These are phyloP conservation scores for Apotomis turbidana DNA, from an alignment of 2,888 invertebrate genomes.

Conservation along the genomic window DNA sequence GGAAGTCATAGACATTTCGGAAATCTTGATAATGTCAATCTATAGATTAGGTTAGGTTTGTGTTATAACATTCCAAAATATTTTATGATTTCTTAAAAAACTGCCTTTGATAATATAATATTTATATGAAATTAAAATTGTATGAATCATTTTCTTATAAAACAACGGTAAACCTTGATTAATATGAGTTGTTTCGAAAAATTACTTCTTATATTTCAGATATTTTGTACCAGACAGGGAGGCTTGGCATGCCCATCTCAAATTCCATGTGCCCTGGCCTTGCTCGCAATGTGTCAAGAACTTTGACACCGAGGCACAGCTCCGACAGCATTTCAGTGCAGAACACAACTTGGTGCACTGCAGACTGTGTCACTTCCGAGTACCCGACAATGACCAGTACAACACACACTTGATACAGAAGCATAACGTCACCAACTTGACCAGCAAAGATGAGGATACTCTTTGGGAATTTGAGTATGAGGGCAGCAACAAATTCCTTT, in stretches of 20 bases:
- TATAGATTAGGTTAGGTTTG: too few relatives aligned
- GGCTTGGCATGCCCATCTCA: slow-evolving; percentile 66
- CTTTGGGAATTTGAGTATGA: slow-evolving; percentile 71
- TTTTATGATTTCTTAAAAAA: too few relatives aligned
- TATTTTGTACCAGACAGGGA: slow-evolving; percentile 75
- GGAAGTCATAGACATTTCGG: too few relatives aligned
- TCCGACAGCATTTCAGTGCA: slow-evolving; percentile 65
- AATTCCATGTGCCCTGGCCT: slow-evolving; percentile 75
- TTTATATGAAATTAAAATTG: too few relatives aligned
- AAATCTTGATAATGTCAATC: too few relatives aligned
- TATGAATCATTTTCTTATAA: too few relatives aligned
- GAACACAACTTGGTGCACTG: slow-evolving; percentile 74
- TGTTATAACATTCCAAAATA: too few relatives aligned
- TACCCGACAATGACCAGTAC: slow-evolving; percentile 69
- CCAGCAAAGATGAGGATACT: slow-evolving; percentile 60
- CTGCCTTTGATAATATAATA: too few relatives aligned
- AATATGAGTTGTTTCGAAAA: slow-evolving; percentile 4
- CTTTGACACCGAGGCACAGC: slow-evolving; percentile 61
- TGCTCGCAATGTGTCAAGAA: slow-evolving; percentile 75
- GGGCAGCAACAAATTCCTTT: slow-evolving; percentile 62
- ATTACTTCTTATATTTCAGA: slow-evolving; percentile 55
- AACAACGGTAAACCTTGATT: too few relatives aligned
- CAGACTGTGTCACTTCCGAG: slow-evolving; percentile 72
- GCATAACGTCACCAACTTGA: slow-evolving; percentile 67
- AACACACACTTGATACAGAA: slow-evolving; percentile 71